These are phyloP conservation scores for Chymomyza amoena DNA, from an alignment of 2,888 invertebrate genomes.

Conservation along the genomic window DNA sequence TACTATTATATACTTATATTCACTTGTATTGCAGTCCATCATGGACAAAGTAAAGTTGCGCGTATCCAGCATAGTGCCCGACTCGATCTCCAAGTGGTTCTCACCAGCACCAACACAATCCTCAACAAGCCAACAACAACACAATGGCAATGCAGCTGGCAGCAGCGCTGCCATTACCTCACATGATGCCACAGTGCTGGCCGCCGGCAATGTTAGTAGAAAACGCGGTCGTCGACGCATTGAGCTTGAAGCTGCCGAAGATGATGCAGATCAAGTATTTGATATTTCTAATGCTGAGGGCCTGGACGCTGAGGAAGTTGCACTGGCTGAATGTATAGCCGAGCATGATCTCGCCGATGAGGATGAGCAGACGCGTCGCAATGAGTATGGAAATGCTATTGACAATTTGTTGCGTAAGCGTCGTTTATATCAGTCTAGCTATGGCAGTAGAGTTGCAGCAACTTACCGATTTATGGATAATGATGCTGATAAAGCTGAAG, in stretches of 20 bases:
- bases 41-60: conserved; percentile 77
- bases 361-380: conserved; percentile 53
- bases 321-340: conserved; percentile 61
- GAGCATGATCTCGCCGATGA: conserved; percentile 58
- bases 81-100: conserved; percentile 76
- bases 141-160: conserved; percentile 9
- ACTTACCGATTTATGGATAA: neutral
- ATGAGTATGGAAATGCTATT: conserved; percentile 46
- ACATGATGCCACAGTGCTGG: conserved; percentile 7
- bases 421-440: neutral
- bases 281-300: conserved; percentile 54
- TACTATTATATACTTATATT: conserved; percentile 6
- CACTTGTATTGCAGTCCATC: conserved; percentile 70
- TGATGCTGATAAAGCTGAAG: neutral
- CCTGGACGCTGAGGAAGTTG: conserved; percentile 58
- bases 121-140: conserved; percentile 9
- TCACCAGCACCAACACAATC: conserved; percentile 35
- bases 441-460: neutral
- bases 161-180: conserved; percentile 6
- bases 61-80: conserved; percentile 76
- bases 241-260: conserved; percentile 54
- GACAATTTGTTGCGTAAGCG: conserved; percentile 42
- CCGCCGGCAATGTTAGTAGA: conserved; percentile 45
- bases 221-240: conserved; percentile 71
- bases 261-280: conserved; percentile 39